A percentile compares a stretch with the other conserved stretches of the same genome.
Conservation (phyloP, 2,797 vertebrate species). For the Brotula barbata region DNA sequence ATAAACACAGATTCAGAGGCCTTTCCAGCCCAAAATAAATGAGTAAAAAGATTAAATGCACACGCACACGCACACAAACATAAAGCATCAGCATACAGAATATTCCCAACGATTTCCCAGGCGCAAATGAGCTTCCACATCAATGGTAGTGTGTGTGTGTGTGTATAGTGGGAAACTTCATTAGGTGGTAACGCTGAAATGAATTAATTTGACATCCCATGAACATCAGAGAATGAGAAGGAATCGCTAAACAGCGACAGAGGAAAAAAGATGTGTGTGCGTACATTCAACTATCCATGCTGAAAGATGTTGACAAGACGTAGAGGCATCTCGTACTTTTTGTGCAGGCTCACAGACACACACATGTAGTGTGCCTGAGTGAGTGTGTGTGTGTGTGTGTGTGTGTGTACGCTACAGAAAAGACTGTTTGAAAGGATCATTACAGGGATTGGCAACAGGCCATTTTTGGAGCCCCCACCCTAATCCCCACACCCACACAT, state of each 20-base stretch:
- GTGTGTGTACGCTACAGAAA: conserved; percentile 19
- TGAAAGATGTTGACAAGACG: neutral
- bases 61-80: conserved; percentile 3
- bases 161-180: conserved; percentile 24
- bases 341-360: neutral
- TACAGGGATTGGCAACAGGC: conserved; percentile 45
- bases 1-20: conserved; percentile 12
- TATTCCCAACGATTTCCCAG: conserved; percentile 21
- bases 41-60: conserved; percentile 23
- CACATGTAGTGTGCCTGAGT: conserved; percentile 1
- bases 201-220: conserved; percentile 47
- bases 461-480: conserved; percentile 22
- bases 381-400: conserved; percentile 5
- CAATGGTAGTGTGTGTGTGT: conserved; percentile 30
- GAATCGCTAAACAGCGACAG: conserved; percentile 35
- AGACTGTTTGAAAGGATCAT: conserved; percentile 50
- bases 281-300: neutral
- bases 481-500: conserved; percentile 32
- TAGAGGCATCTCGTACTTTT: too few species aligned
- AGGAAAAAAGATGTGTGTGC: conserved; percentile 20
- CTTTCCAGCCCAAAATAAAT: conserved; percentile 12
- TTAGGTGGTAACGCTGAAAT: conserved; percentile 45
- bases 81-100: conserved; percentile 17
- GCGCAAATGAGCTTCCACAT: conserved; percentile 29
- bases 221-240: conserved; percentile 50